Evolutionary conservation across 1,140 invertebrate species (phyloP).

Genomic region (Hyposmocoma kahamanoa): DNA sequence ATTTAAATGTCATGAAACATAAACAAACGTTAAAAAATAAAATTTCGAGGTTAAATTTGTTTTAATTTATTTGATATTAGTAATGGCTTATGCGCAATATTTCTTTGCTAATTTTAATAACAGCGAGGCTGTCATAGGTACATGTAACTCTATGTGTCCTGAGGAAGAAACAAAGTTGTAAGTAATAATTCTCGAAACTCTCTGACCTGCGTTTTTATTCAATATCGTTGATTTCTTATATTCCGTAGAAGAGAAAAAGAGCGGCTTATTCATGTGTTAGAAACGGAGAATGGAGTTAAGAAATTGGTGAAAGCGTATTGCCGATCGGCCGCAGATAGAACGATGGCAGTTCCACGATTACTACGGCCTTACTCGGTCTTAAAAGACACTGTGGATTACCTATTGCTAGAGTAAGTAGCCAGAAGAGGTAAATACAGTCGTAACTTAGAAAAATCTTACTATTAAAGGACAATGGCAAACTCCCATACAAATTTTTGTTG

Average conservation of each 20-base stretch:
- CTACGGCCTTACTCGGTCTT: slow-evolving; percentile 78
- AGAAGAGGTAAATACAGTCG: too few species aligned
- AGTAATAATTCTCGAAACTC: slow-evolving; percentile 28
- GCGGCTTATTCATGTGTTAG: slow-evolving; percentile 76
- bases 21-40: background rate
- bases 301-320: slow-evolving; percentile 78
- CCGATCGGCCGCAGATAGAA: slow-evolving; percentile 80
- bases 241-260: slow-evolving; percentile 73
- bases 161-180: slow-evolving; percentile 72
- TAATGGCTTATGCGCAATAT: too few species aligned
- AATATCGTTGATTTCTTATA: slow-evolving; percentile 18
- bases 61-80: too few species aligned
- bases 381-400: slow-evolving; percentile 77
- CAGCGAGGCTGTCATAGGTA: slow-evolving; percentile 43
- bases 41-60: background rate
- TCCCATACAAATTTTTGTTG: too few species aligned
- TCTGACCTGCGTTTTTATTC: background rate
- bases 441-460: too few species aligned
- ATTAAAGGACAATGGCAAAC: too few species aligned
- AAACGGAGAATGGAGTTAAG: slow-evolving; percentile 56
- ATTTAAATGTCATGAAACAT: background rate
- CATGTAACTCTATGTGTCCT: slow-evolving; percentile 75
- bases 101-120: too few species aligned
- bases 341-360: slow-evolving; percentile 69
- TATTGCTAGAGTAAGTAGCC: slow-evolving; percentile 77